Conservation (phyloP, 2,888 invertebrate species). For the Emmelina monodactyla region DNA sequence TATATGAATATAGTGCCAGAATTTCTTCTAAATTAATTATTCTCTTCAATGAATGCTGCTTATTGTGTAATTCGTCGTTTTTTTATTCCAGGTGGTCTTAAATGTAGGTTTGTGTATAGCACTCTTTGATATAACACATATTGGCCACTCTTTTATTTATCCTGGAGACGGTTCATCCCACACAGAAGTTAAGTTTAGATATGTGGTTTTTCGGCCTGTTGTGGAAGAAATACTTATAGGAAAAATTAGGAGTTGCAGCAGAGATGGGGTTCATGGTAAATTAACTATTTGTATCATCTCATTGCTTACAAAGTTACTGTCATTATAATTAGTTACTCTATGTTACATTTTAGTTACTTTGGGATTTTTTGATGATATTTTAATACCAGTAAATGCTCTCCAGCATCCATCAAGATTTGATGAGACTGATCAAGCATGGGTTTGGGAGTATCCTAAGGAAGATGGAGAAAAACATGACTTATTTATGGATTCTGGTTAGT, state of each 20-base stretch:
- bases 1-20: too few species aligned
- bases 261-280: conserved; percentile 89
- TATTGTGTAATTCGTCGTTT: too few species aligned
- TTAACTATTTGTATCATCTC: too few species aligned
- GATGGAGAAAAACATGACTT: conserved; percentile 86
- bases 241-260: conserved; percentile 89
- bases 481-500: conserved; percentile 86
- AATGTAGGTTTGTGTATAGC: conserved; percentile 96
- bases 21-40: too few species aligned
- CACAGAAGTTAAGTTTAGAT: conserved; percentile 91
- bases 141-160: conserved; percentile 91
- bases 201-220: conserved; percentile 93
- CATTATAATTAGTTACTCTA: too few species aligned
- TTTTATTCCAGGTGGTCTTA: conserved; percentile 82
- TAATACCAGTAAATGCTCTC: conserved; percentile 89
- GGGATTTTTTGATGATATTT: conserved; percentile 96
- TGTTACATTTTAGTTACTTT: conserved; percentile 87
- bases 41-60: too few species aligned
- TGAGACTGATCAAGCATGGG: conserved; percentile 92
- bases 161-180: conserved; percentile 96
- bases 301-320: too few species aligned
- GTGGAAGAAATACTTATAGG: conserved; percentile 94
- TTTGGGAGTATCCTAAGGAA: conserved; percentile 93
- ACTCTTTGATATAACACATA: conserved; percentile 86
- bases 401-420: conserved; percentile 95